Evolutionary conservation across 2,113 vertebrate species (phyloP).

Genomic region (Diphyllodes magnificus): DNA sequence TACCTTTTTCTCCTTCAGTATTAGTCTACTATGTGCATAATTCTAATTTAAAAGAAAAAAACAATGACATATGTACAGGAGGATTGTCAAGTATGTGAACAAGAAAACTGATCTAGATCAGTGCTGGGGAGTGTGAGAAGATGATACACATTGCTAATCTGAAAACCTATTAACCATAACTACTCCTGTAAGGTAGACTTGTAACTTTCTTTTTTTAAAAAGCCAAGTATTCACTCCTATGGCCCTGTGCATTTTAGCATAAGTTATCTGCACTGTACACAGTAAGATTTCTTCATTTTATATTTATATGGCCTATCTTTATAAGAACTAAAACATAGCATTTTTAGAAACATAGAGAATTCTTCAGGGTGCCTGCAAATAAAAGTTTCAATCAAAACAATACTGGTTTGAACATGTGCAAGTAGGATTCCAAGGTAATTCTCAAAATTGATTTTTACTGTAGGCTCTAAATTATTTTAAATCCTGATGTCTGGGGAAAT

Average conservation of each 20-base stretch:
- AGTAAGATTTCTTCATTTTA: neutral
- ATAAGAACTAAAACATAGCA: neutral
- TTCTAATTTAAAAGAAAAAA: neutral
- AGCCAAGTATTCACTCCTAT: neutral
- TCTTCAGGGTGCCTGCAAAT: neutral
- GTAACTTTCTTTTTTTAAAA: neutral
- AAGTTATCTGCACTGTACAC: neutral
- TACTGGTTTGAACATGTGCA: neutral
- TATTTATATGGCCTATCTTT: neutral
- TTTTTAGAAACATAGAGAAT: neutral
- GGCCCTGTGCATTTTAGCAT: neutral
- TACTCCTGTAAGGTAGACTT: neutral
- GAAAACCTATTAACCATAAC: neutral
- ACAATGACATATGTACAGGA: neutral
- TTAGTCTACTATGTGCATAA: neutral
- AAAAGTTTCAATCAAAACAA: neutral
- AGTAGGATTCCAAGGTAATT: neutral
- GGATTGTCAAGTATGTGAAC: neutral
- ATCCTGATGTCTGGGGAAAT: neutral
- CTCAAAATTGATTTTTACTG: constrained; percentile 3
- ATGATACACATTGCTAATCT: neutral
- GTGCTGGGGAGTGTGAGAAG: neutral
- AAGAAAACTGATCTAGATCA: neutral
- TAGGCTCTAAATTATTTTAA: neutral
- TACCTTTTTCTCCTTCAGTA: neutral